Base-by-base conservation (phyloP, 2,797 vertebrate species). In the Agapornis canus region DNA sequence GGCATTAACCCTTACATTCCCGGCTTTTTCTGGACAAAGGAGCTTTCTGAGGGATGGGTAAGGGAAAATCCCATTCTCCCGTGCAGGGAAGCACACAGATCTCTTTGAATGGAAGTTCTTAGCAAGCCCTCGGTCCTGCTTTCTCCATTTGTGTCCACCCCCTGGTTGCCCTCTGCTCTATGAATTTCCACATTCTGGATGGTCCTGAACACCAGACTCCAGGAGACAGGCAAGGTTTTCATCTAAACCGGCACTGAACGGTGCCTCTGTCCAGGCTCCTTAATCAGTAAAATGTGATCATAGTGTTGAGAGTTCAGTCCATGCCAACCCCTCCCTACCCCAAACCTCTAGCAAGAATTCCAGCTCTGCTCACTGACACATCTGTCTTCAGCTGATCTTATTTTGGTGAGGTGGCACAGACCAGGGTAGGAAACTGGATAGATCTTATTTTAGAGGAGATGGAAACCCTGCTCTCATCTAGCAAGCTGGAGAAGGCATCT, bases 381-480 rank as follows among this genome's bases (percentile, higher is more conserved):
- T 57, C 71, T 91, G 77, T 82, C 84, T 82, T 77, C 45, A 57
- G 63, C 63, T 71, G 77, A 77, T 71, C 72, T 86, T 91, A 35
- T 88, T 89, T 73, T 77, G 39, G 37, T 84, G 54, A 32, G 29
- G 43, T 81, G 80, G 37, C 59, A 45, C 56, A 88, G 37, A 83
- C 25, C 29, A 48, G 80, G 68, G 63, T 20, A 93, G 23, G 78
- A 82, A 86, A 65, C 35, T 82, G 57, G 64, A 39, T 12, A 42
- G 59, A 32, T 75, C 61, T 64, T 89, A 71, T 73, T 93, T 91
- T 69, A 89, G 82, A 90, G 51, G 51, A 76, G 57, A 39, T 69
- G 87, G 92, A 92, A 96, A 91, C 27, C 42, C 72, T 93, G 61
- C 82, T 75, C 25, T 91, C 94, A 96, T 75, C 68, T 65, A 71